phyloP scores from a whole-genome alignment of 1,140 invertebrate species.

The Conus betulinus region DNA sequence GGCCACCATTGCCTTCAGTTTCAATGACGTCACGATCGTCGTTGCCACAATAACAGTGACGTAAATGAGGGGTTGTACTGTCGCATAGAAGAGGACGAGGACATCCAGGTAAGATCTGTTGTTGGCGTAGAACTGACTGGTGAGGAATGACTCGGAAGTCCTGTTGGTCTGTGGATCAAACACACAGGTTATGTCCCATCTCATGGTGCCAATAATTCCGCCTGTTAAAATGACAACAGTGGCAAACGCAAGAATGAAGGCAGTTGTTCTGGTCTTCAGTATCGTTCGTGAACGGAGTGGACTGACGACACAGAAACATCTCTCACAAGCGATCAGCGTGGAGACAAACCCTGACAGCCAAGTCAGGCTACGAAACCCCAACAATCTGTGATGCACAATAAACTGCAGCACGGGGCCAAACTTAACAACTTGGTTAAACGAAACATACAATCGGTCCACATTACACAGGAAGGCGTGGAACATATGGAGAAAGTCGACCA shows the following conservation, averaged over 20 bases:
- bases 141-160: too few relatives aligned
- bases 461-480: not conserved
- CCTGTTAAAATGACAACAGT: not conserved
- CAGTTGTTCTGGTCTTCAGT: too few relatives aligned
- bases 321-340: too few relatives aligned
- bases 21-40: not conserved
- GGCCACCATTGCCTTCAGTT: not conserved
- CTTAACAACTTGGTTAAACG: not conserved
- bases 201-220: not conserved
- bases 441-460: not conserved
- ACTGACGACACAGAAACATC: too few relatives aligned
- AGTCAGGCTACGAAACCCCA: too few relatives aligned
- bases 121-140: not conserved
- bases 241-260: too few relatives aligned
- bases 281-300: too few relatives aligned
- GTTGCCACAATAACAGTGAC: not conserved
- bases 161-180: not conserved
- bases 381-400: not conserved
- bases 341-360: too few relatives aligned
- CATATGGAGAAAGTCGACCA: not conserved
- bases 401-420: not conserved
- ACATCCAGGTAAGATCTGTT: not conserved
- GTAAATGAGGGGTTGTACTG: not conserved
- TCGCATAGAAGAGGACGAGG: not conserved
- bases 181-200: not conserved